Percentiles rank a stretch among this genome's conserved stretches.
These are phyloP conservation scores for Phthorimaea operculella DNA, from an alignment of 1,140 invertebrate species.

Conservation along the genomic window DNA sequence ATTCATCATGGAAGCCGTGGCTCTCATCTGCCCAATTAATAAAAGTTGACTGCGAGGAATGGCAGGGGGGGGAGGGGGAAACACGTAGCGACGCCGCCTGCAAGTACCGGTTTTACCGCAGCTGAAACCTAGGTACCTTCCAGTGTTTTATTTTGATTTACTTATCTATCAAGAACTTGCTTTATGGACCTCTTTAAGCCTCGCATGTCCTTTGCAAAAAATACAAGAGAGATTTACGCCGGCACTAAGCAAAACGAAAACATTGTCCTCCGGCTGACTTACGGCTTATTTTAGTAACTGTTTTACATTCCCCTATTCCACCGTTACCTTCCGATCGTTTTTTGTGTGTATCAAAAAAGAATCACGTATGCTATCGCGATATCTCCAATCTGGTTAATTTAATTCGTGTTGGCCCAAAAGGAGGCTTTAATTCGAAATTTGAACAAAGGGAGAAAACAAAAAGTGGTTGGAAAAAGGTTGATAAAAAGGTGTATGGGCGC, in stretches of 20 bases:
- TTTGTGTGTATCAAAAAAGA: neutral
- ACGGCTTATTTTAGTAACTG: slow-evolving; percentile 1
- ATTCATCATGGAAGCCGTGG: slow-evolving; percentile 62
- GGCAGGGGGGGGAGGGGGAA: slow-evolving; percentile 43
- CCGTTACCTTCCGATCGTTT: neutral
- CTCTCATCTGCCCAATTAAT: slow-evolving; percentile 68
- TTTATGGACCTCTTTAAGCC: slow-evolving; percentile 20
- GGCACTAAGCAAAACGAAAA: neutral
- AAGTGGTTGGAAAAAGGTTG: slow-evolving; percentile 44
- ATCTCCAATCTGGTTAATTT: slow-evolving; percentile 25
- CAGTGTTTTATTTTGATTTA: slow-evolving; percentile 63
- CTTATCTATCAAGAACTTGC: slow-evolving; percentile 36
- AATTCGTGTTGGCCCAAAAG: slow-evolving; percentile 32
- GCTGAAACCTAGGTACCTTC: slow-evolving; percentile 49
- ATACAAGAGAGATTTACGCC: neutral
- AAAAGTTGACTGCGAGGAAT: slow-evolving; percentile 63
- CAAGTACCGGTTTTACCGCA: slow-evolving; percentile 48
- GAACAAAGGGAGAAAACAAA: slow-evolving; percentile 56
- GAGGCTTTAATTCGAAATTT: slow-evolving; percentile 38
- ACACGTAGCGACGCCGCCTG: slow-evolving; percentile 11
- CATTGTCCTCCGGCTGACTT: neutral
- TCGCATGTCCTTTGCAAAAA: slow-evolving; percentile 1
- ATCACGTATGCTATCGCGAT: slow-evolving; percentile 20
- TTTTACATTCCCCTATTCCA: neutral
- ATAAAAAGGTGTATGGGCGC: slow-evolving; percentile 58